A percentile compares a stretch with the other conserved stretches of the same genome.
Conservation (phyloP, 2,797 vertebrate species). For the Rhinella marina region DNA sequence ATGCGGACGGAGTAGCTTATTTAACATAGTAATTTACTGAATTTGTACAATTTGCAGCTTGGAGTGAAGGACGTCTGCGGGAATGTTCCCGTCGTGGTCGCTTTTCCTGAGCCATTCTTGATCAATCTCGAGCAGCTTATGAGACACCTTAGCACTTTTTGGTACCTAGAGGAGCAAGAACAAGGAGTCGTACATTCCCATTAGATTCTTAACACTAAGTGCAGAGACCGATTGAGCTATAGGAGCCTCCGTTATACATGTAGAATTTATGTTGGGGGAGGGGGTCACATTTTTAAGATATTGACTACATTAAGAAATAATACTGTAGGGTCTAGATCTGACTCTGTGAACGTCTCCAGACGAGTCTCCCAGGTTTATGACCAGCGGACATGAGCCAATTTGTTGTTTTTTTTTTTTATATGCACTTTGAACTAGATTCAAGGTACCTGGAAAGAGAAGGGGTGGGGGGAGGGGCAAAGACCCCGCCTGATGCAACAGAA, state of each 20-base stretch:
- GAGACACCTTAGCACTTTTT: not conserved
- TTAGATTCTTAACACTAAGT: not conserved
- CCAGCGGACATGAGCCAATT: slow-evolving; percentile 22
- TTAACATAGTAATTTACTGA: slow-evolving; percentile 60
- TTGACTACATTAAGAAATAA: not conserved
- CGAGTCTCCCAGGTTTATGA: not conserved
- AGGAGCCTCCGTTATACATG: not conserved
- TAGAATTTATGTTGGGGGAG: not conserved
- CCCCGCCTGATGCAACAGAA: not conserved
- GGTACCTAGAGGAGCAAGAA: not conserved
- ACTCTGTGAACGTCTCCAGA: not conserved
- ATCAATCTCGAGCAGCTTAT: slow-evolving; percentile 1
- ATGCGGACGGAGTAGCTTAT: not conserved
- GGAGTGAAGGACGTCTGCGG: not conserved
- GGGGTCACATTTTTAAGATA: not conserved
- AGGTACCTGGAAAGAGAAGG: not conserved
- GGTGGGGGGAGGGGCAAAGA: not conserved
- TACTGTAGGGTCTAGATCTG: not conserved
- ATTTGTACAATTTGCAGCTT: not conserved
- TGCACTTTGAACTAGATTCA: slow-evolving; percentile 39
- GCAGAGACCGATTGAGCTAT: not conserved
- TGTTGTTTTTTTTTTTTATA: slow-evolving; percentile 13
- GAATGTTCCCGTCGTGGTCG: not conserved
- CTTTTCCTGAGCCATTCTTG: not conserved
- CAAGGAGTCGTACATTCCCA: slow-evolving; percentile 22